Conservation (phyloP, 2,888 invertebrate species). For the Buathra laborator region DNA sequence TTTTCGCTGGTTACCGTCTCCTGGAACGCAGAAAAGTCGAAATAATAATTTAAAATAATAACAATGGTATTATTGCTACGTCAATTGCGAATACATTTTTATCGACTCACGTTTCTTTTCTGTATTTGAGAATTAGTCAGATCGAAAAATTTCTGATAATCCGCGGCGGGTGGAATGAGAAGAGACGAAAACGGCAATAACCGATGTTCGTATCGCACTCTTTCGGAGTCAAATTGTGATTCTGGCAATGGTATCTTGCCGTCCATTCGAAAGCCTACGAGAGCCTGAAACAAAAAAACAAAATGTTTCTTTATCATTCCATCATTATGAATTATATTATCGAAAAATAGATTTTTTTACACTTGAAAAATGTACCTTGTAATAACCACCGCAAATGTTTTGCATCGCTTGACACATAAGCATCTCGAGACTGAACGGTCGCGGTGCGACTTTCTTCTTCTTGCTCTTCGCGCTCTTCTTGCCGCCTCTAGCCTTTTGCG, state of each 20-base stretch:
- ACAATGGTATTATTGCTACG: too few relatives aligned
- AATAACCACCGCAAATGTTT: constrained; percentile 97
- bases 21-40: constrained; percentile 64
- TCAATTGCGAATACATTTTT: background rate
- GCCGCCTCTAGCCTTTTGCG: constrained; percentile 83
- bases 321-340: background rate
- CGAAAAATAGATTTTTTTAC: background rate
- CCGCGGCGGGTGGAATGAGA: constrained; percentile 95
- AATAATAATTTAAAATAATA: too few relatives aligned
- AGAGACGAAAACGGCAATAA: constrained; percentile 95
- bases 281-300: constrained; percentile 87
- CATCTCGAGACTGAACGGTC: constrained; percentile 93
- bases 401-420: constrained; percentile 96
- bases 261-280: constrained; percentile 95
- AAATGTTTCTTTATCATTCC: constrained; percentile 11
- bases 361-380: constrained; percentile 88
- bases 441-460: constrained; percentile 88
- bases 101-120: constrained; percentile 80
- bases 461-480: constrained; percentile 88
- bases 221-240: constrained; percentile 96
- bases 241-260: constrained; percentile 94
- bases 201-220: constrained; percentile 97
- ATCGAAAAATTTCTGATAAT: constrained; percentile 95
- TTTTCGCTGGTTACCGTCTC: constrained; percentile 81
- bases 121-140: constrained; percentile 88